Evolutionary conservation across 92 coral and sea anemone species (phyloP).

Genomic region (Montipora capitata): DNA sequence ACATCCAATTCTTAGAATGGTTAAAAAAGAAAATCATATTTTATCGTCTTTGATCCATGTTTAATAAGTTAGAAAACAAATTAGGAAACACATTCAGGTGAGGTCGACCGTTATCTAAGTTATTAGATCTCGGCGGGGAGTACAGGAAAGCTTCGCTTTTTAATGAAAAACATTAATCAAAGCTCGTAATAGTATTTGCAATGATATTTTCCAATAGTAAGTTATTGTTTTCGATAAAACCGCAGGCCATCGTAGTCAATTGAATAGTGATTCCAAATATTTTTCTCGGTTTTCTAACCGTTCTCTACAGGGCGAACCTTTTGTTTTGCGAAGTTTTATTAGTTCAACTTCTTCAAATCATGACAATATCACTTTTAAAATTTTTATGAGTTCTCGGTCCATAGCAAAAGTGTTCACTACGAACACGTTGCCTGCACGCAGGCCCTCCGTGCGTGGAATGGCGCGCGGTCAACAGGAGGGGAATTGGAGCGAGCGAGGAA

Average conservation of each 20-base stretch:
- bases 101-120: conserved; percentile 43
- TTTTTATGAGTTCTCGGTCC: too few species aligned
- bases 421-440: too few species aligned
- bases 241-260: conserved; percentile 16
- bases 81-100: conserved; percentile 44
- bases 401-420: too few species aligned
- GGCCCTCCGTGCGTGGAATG: too few species aligned
- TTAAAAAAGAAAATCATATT: background rate
- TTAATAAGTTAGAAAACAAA: conserved; percentile 35
- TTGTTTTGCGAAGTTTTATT: background rate
- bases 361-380: conserved; percentile 7
- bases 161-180: conserved; percentile 46
- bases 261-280: conserved; percentile 28
- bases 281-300: background rate
- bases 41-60: conserved; percentile 3
- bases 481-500: too few species aligned
- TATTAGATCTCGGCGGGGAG: conserved; percentile 65
- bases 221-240: conserved; percentile 31
- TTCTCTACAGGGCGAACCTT: conserved; percentile 2
- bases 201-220: conserved; percentile 9
- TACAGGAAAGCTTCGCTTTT: conserved; percentile 22
- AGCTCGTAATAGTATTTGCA: conserved; percentile 26
- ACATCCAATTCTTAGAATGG: background rate
- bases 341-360: background rate
- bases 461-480: too few species aligned